Base-by-base conservation (phyloP, 1,140 invertebrate species). In the Micrasema minimum region DNA sequence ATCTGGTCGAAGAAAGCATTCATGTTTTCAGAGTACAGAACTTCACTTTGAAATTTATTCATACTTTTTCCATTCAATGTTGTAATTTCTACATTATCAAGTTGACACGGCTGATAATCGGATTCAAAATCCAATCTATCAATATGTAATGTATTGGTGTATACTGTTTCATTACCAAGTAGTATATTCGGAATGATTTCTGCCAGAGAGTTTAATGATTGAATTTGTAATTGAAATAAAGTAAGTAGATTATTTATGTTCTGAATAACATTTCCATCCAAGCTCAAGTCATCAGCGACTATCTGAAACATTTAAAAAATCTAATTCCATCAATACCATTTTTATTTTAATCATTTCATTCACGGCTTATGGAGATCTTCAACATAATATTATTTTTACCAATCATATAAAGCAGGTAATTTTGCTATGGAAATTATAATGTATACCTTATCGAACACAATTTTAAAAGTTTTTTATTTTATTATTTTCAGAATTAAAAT, bases 41-140 rank as follows among this genome's bases (percentile, higher is more conserved):
- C 64, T 23, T 75, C 26, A 16, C 76, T 71, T n/a, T 69, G 62
- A 45, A 71, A 71, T 35, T 68, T 18, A 10, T 5, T 23, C 16
- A 69, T 35, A 51, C 71, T 43, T 37, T 69, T 57, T 37, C 50
- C 18, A 45, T 75, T 75, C 41, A 75, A 45, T 12, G 16, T 69
- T 18, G 12, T 11, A 7, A 71, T 48, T 41, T 57, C 41, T n/a
- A 72, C 26, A 46, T 76, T 43, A 50, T 80, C 79, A 7, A 81
- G 67, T 31, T 41, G 69, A 23, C 72, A 69, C 3, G 75, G 62
- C 7, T 45, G 23, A 4, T 75, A 16, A 9, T 43, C 7, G 45
- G 75, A 65, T 23, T 78, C 68, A 37, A 77, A 62, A 55, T 71
- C 65, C 4, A 80, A 22, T 23, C 74, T 62, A 23, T 77, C 66